Evolutionary conservation across 2,888 invertebrate species (phyloP), one percentile per base, ranked within the genome.

Genomic region (Hemistola chrysoprasaria): DNA sequence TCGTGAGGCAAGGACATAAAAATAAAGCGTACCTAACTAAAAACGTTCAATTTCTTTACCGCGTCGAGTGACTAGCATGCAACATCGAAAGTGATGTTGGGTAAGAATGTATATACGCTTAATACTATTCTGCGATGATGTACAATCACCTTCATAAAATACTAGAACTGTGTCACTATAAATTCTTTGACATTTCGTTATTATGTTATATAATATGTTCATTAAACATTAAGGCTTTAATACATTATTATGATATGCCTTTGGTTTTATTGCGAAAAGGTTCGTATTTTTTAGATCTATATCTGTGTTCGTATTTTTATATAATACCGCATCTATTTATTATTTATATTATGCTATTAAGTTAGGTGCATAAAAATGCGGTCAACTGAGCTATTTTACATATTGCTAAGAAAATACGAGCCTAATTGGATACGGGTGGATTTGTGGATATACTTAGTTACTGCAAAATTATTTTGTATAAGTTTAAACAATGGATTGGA

Each of bases 1-100:
- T 64, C 84, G 74, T 78, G 78, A 65, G 71, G 54, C 78, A 80
- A 85, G 83, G 84, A 79, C 79, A 74, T 78, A 62, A 76, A 72
- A 66, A 70, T 65, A 35, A 67, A 71, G 67, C 73, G 77, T 78
- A 76, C 77, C 78, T 70, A 25, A 72, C n/a, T n/a, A n/a, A n/a
- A 83, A 71, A 64, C 64, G 67, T 66, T 71, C 64, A 63, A 73
- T 78, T 75, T 72, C 71, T 74, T 72, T 62, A 63, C 59, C 59
- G 65, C 66, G 58, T 50, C 63, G 50, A 58, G 59, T 62, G 66
- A 65, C 65, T 62, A 71, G 69, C 67, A 65, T 71, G 71, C 72
- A 70, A 71, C 68, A 66, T 67, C 57, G 72, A 77, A 75, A 72
- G 72, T 69, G 56, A 48, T 56, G 66, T 85, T 80, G 71, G 57